A percentile compares a stretch with the other conserved stretches of the same genome.
These are phyloP conservation scores for Glareola pratincola DNA, from an alignment of 2,113 vertebrate species.

Conservation along the genomic window DNA sequence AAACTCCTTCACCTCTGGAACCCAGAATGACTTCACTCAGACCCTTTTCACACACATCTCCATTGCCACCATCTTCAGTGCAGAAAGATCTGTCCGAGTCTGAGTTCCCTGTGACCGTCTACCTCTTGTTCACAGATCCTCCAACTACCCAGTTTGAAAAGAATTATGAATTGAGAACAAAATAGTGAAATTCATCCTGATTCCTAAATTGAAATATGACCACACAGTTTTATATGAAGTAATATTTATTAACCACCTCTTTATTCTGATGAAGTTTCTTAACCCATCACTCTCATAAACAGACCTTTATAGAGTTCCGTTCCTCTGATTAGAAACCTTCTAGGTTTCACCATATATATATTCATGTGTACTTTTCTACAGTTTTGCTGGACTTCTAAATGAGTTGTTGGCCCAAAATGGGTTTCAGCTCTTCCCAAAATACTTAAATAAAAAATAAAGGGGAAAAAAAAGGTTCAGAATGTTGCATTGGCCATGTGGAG, in stretches of 20 bases:
- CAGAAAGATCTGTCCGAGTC: not conserved
- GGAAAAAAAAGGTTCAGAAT: not conserved
- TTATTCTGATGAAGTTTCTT: not conserved
- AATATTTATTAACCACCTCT: not conserved
- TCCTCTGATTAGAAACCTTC: not conserved
- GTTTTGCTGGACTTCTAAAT: not conserved
- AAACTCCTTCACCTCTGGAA: not conserved
- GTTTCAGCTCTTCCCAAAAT: not conserved
- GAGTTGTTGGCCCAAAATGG: not conserved
- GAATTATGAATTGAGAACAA: not conserved
- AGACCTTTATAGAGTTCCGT: not conserved
- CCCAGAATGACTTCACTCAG: not conserved
- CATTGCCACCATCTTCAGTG: not conserved
- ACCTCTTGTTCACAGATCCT: not conserved
- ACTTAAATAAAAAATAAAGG: not conserved
- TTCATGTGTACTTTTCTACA: not conserved
- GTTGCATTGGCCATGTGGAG: not conserved
- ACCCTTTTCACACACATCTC: not conserved
- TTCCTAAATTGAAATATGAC: not conserved
- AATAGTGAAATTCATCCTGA: not conserved
- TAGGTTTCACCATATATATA: not conserved
- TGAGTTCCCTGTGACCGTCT: fast-evolving
- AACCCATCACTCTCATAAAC: fast-evolving
- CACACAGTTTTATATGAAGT: not conserved
- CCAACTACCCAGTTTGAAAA: not conserved